Evolutionary conservation across 2,797 vertebrate species (phyloP).

Genomic region (Pygocentrus nattereri): DNA sequence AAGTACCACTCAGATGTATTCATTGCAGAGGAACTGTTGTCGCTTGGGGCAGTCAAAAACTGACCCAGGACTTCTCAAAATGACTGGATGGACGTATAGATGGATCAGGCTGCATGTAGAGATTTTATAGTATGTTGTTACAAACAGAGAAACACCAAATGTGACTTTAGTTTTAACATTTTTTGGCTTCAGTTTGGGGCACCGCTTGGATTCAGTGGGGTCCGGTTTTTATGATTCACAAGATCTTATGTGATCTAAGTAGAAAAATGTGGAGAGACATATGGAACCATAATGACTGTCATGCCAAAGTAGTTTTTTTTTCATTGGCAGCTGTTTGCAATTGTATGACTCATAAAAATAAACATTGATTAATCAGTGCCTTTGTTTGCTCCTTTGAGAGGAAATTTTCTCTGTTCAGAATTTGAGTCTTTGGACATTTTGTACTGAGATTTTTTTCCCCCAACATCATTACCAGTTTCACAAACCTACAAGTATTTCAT

Average conservation of each 20-base stretch:
- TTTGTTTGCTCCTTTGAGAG: slow-evolving; percentile 41
- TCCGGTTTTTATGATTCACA: background rate
- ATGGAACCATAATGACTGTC: slow-evolving; percentile 24
- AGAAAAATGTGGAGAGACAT: background rate
- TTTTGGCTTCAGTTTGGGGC: background rate
- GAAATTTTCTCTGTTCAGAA: slow-evolving; percentile 5
- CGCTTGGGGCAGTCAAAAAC: slow-evolving; percentile 43
- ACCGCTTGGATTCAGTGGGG: background rate
- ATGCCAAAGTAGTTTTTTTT: slow-evolving; percentile 20
- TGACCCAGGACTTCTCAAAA: slow-evolving; percentile 17
- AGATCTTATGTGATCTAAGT: background rate
- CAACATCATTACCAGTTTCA: background rate
- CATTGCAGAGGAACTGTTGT: slow-evolving; percentile 45
- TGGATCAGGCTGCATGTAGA: slow-evolving; percentile 24
- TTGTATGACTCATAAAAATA: slow-evolving; percentile 36
- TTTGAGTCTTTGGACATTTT: background rate
- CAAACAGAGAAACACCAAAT: slow-evolving; percentile 1
- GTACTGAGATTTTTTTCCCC: background rate
- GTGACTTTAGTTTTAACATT: slow-evolving; percentile 3
- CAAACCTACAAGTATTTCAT: background rate
- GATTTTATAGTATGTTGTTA: slow-evolving; percentile 21
- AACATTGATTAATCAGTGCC: slow-evolving; percentile 20
- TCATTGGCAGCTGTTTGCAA: slow-evolving; percentile 28
- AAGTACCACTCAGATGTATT: slow-evolving; percentile 72
- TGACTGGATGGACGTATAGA: slow-evolving; percentile 28